Evolutionary conservation across 2,797 vertebrate genomes (phyloP).

Genomic region (Parauchenoglanis punctatus): DNA sequence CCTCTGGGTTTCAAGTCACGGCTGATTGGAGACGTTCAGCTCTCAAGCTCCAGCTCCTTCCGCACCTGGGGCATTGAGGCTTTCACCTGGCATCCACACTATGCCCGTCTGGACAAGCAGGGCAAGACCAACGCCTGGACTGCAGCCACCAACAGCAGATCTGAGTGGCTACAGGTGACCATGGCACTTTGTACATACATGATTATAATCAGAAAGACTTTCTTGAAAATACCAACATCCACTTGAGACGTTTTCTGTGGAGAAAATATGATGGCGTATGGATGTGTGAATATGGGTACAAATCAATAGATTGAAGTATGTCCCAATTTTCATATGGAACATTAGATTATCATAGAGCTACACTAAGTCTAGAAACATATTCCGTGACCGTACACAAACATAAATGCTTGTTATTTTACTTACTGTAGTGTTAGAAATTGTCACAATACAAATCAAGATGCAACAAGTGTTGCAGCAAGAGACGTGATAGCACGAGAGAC

Average conservation of each 20-base stretch:
- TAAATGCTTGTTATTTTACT: background rate
- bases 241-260: background rate
- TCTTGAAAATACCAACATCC: background rate
- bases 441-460: background rate
- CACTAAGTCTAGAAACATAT: background rate
- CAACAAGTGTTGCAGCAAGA: background rate
- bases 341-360: background rate
- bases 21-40: constrained; percentile 81
- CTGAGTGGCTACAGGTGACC: constrained; percentile 93
- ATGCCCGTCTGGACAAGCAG: constrained; percentile 89
- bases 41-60: constrained; percentile 89
- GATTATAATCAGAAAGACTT: background rate
- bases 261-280: background rate
- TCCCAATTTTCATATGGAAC: background rate
- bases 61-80: constrained; percentile 89
- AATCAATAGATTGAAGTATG: background rate
- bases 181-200: background rate
- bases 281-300: background rate
- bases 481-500: background rate
- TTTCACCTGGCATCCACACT: constrained; percentile 89
- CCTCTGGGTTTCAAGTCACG: constrained; percentile 90
- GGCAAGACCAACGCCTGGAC: constrained; percentile 97
- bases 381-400: background rate
- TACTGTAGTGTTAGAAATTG: background rate
- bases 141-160: constrained; percentile 73